Percentiles rank a stretch among this genome's conserved stretches.
These are phyloP conservation scores for Phyllotreta cruciferae DNA, from an alignment of 2,888 invertebrate species.

Conservation along the genomic window DNA sequence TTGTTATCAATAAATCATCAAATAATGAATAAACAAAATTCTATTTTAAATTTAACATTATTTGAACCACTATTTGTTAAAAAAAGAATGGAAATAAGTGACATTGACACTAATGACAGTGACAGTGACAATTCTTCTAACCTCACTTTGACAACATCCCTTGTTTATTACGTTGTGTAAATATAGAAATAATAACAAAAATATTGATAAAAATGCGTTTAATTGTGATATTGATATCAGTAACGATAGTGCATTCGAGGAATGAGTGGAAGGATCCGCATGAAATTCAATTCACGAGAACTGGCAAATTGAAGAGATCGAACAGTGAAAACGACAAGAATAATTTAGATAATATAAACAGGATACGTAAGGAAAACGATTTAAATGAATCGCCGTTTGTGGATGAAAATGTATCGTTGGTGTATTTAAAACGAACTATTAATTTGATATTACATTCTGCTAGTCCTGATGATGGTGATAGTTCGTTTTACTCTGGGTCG, in stretches of 20 bases:
- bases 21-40: too few relatives aligned
- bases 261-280: constrained; percentile 43
- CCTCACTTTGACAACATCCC: too few relatives aligned
- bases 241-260: constrained; percentile 10
- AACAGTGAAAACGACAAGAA: constrained; percentile 16
- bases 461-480: constrained; percentile 33
- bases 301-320: constrained; percentile 31
- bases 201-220: constrained; percentile 22
- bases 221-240: constrained; percentile 19
- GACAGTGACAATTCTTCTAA: too few relatives aligned
- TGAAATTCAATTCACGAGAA: constrained; percentile 42
- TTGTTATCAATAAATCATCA: too few relatives aligned
- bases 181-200: not conserved
- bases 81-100: too few relatives aligned
- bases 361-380: not conserved
- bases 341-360: not conserved
- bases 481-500: constrained; percentile 33
- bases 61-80: too few relatives aligned
- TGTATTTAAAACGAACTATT: constrained; percentile 41
- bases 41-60: too few relatives aligned
- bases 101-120: too few relatives aligned
- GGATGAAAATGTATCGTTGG: constrained; percentile 27
- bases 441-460: constrained; percentile 40
- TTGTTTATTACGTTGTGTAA: not conserved
- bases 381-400: constrained; percentile 12